Base-by-base conservation (phyloP, 2,797 vertebrate genomes). In the Denticeps clupeoides region DNA sequence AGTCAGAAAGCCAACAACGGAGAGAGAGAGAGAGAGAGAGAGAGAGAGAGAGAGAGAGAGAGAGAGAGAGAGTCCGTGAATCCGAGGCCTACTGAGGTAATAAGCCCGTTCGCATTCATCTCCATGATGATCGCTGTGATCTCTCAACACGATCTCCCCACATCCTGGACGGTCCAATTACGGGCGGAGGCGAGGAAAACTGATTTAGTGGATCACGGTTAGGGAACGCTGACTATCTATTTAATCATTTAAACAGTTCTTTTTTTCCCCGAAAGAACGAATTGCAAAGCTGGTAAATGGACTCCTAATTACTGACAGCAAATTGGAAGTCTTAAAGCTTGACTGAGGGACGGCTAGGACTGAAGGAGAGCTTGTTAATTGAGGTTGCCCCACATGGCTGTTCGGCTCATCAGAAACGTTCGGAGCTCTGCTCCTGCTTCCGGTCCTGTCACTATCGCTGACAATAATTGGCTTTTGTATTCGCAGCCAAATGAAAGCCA, bases 81-180 rank as follows among this genome's bases (percentile, higher is more conserved):
- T 33, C 24, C 6, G 24, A 23, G 18, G 22, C n/a, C 16, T 9
- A 19, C 23, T 12, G 43, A 59, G 40, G 54, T 59, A 59, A 65
- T 52, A 48, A 43, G 44, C n/a, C 37, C 27, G 41, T 29, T 25
- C 33, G 26, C 42, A 58, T 55, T 58, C 59, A 47, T 43, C 65
- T 62, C 56, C 53, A 60, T 46, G 44, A 49, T 58, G 62, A 66
- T 73, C 68, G 63, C 68, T 55, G 49, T 53, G 62, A 71, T 75
- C 59, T 60, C 67, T 63, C 73, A n/a, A n/a, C n/a, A 56, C 61
- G 64, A 60, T 40, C 62, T 68, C 37, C 56, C 42, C n/a, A 52
- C 25, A 59, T 53, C 62, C 58, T 21, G 26, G 49, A n/a, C 56
- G 63, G 67, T 62, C 68, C 66, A 66, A 75, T 79, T 70, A 58